Conservation (phyloP, 2,113 vertebrate genomes). For the Aepyceros melampus region DNA sequence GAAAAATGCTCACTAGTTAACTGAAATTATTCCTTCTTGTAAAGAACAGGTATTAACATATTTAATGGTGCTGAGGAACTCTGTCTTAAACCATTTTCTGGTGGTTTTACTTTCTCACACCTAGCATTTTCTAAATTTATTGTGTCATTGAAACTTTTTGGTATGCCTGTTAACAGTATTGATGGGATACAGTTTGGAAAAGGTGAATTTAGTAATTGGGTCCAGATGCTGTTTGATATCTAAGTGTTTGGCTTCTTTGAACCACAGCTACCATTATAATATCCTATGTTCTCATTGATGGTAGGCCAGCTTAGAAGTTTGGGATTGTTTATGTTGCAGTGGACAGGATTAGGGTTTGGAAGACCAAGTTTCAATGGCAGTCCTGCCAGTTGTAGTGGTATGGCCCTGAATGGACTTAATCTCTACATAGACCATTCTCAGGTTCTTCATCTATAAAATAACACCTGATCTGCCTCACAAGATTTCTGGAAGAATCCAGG, state of each 20-base stretch:
- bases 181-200: not conserved
- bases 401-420: not conserved
- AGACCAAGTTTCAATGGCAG: not conserved
- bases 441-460: not conserved
- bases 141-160: not conserved
- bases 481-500: not conserved
- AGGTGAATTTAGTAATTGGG: not conserved
- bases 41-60: not conserved
- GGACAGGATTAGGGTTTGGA: not conserved
- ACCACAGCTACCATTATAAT: not conserved
- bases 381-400: not conserved
- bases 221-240: not conserved
- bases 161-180: not conserved
- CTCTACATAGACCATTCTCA: not conserved
- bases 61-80: not conserved
- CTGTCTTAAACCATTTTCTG: not conserved
- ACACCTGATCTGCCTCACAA: not conserved
- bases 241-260: not conserved
- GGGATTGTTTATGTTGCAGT: not conserved
- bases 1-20: not conserved
- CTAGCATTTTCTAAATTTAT: not conserved
- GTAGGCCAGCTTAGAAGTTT: not conserved
- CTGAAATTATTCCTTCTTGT: conserved; percentile 1
- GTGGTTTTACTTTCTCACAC: not conserved
- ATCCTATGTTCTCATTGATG: not conserved